phyloP scores from a whole-genome alignment of 2,888 invertebrate genomes.

The Scaptomyza tumidula region DNA sequence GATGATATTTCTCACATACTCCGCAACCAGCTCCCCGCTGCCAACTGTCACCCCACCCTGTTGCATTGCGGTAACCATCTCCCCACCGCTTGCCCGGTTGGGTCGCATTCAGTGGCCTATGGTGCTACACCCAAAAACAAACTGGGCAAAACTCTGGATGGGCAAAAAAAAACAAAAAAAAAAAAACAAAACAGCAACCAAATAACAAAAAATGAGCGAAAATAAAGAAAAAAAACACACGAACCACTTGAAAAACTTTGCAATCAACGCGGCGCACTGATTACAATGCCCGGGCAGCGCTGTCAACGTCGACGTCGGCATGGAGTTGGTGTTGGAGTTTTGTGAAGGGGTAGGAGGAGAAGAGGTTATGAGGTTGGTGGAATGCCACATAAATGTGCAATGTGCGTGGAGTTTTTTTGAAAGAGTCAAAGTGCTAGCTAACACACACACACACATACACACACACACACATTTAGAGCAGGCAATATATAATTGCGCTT shows the following conservation, averaged over 20 bases:
- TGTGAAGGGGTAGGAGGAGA: too few relatives aligned
- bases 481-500: slow-evolving; percentile 64
- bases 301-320: slow-evolving; percentile 24
- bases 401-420: slow-evolving; percentile 62
- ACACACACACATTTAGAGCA: slow-evolving; percentile 25
- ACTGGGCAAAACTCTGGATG: slow-evolving; percentile 10
- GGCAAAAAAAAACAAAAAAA: slow-evolving; percentile 10
- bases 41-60: slow-evolving; percentile 3
- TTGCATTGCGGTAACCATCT: slow-evolving; percentile 24
- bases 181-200: slow-evolving; percentile 20
- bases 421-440: slow-evolving; percentile 49
- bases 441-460: slow-evolving; percentile 30
- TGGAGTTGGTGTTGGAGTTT: background rate
- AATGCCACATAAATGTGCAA: slow-evolving; percentile 68
- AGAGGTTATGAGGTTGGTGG: background rate
- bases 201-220: slow-evolving; percentile 22
- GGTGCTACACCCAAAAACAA: slow-evolving; percentile 46
- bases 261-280: slow-evolving; percentile 75
- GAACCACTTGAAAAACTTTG: slow-evolving; percentile 76
- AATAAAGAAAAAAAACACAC: slow-evolving; percentile 8
- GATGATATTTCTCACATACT: slow-evolving; percentile 21
- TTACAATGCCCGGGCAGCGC: slow-evolving; percentile 62
- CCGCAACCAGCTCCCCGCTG: background rate
- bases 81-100: too few relatives aligned
- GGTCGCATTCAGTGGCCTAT: slow-evolving; percentile 33